phyloP scores from a whole-genome alignment of 2,888 invertebrate genomes.

The Brachypalpus laphriformis region DNA sequence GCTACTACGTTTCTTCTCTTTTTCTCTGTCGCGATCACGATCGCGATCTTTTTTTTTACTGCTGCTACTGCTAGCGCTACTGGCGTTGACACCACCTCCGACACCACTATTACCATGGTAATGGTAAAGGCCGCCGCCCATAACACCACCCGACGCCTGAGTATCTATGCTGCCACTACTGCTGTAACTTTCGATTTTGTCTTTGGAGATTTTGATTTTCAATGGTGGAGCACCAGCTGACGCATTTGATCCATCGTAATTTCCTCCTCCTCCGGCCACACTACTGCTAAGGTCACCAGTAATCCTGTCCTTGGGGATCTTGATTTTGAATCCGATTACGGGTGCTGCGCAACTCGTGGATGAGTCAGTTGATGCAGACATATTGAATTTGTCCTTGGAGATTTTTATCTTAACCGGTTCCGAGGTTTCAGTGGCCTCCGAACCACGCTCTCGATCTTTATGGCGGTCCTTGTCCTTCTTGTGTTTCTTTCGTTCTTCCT shows the following conservation, averaged over 20 bases:
- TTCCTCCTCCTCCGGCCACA: constrained; percentile 25
- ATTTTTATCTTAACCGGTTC: constrained; percentile 84
- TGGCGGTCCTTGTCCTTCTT: constrained; percentile 87
- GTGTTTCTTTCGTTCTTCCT: constrained; percentile 88
- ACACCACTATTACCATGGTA: constrained; percentile 62
- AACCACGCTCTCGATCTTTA: constrained; percentile 78
- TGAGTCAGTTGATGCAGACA: constrained; percentile 76
- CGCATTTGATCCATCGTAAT: constrained; percentile 34
- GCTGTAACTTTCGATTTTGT: constrained; percentile 85
- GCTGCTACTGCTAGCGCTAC: constrained; percentile 73
- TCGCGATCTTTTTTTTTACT: constrained; percentile 82
- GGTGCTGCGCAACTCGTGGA: constrained; percentile 75
- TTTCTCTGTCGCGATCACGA: constrained; percentile 78
- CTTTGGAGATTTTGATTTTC: constrained; percentile 92
- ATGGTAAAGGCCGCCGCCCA: constrained; percentile 37
- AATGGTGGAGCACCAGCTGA: constrained; percentile 83
- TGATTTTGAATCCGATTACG: constrained; percentile 88
- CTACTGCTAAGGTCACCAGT: constrained; percentile 83
- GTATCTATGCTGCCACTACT: constrained; percentile 66
- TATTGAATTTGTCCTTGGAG: constrained; percentile 85
- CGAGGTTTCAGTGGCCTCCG: constrained; percentile 72
- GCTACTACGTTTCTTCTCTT: constrained; percentile 79
- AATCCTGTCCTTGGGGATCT: constrained; percentile 90
- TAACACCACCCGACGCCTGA: constrained; percentile 1
- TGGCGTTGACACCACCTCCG: constrained; percentile 14